A percentile compares a stretch with the other conserved stretches of the same genome.
Conservation (phyloP, 2,797 vertebrate species). For the Catharus ustulatus region DNA sequence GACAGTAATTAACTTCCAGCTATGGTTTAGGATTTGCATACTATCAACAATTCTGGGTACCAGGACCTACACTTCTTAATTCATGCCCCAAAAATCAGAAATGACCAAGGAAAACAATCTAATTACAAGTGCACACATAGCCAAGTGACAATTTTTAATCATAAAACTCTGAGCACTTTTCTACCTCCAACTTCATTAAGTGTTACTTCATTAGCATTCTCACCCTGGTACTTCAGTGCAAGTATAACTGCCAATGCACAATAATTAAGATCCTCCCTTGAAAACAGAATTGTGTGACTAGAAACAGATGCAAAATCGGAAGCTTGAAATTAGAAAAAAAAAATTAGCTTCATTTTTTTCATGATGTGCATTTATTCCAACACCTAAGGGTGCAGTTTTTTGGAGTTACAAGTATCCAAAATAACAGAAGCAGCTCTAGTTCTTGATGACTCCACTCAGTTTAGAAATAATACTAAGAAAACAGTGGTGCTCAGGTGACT, state of each 20-base stretch:
- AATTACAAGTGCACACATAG: not conserved
- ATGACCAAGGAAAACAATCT: not conserved
- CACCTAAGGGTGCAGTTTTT: not conserved
- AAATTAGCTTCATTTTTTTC: not conserved
- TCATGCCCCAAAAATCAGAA: not conserved
- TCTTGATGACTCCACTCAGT: not conserved
- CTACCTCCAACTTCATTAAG: not conserved
- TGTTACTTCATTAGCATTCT: conserved; percentile 3
- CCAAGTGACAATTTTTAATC: not conserved
- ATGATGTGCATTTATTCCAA: not conserved
- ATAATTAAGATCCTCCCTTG: not conserved
- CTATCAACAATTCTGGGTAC: not conserved
- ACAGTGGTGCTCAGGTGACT: not conserved
- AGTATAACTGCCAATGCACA: not conserved
- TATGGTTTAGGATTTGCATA: not conserved
- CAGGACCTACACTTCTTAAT: not conserved
- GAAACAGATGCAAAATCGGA: not conserved
- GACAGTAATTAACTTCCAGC: not conserved
- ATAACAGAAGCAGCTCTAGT: not conserved
- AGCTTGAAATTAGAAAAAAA: not conserved
- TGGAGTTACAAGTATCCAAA: not conserved
- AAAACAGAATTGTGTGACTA: not conserved
- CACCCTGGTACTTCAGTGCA: not conserved
- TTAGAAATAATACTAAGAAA: not conserved
- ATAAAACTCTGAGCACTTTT: not conserved